Conservation (phyloP, 2,888 invertebrate genomes). For the Ischnus inquisitorius region DNA sequence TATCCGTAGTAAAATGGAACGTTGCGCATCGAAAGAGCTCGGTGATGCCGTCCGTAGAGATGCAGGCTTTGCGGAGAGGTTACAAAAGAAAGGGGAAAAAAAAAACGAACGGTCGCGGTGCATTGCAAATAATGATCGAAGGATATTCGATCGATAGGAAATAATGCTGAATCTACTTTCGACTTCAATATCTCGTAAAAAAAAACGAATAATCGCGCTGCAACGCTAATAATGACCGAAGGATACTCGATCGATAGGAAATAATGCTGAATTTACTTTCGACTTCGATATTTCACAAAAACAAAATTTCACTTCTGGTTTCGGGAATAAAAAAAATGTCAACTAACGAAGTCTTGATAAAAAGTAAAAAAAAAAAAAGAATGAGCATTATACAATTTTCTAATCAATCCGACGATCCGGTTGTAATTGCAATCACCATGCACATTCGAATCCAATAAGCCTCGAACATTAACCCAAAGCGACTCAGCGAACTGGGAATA, state of each 20-base stretch:
- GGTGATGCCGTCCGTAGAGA: neutral
- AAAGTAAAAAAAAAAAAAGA: neutral
- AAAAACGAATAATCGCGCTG: neutral
- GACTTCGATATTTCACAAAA: neutral
- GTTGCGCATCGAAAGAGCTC: conserved; percentile 50
- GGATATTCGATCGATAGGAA: conserved; percentile 42
- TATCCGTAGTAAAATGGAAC: conserved; percentile 63
- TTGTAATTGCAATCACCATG: neutral
- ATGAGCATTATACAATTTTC: neutral
- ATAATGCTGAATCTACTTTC: conserved; percentile 7
- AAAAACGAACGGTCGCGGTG: neutral
- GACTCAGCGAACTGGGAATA: too few species aligned
- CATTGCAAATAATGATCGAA: conserved; percentile 14
- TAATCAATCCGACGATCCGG: neutral
- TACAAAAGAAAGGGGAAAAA: conserved; percentile 16
- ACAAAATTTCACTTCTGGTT: neutral
- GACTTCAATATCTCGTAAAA: neutral
- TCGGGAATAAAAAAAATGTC: neutral
- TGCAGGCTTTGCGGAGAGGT: neutral
- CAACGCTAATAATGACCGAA: conserved; percentile 13
- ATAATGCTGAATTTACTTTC: conserved; percentile 8
- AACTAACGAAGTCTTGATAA: neutral
- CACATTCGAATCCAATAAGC: neutral
- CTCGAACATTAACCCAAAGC: too few species aligned
- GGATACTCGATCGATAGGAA: conserved; percentile 43